These are phyloP conservation scores for Aphyosemion australe DNA, from an alignment of 2,113 vertebrate species.

Conservation along the genomic window DNA sequence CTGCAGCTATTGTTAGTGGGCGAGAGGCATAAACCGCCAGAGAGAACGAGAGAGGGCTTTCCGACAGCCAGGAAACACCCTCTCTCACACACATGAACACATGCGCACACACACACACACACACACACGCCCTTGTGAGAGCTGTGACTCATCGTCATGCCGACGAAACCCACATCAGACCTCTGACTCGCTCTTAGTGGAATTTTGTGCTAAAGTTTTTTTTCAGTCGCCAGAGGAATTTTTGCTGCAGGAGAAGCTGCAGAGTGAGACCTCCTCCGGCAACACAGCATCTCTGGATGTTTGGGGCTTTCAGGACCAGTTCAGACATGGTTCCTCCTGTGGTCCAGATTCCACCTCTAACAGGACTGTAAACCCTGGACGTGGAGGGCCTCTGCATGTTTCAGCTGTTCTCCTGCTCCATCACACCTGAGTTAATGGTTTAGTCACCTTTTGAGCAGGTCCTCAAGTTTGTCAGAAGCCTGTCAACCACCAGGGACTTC, in stretches of 20 bases:
- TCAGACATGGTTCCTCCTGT: too few species aligned
- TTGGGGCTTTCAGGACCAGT: slow-evolving; percentile 3
- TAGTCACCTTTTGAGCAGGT: too few species aligned
- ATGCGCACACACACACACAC: neutral
- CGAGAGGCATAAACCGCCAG: neutral
- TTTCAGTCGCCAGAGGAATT: neutral
- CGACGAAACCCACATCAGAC: slow-evolving; percentile 19
- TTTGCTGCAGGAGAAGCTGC: too few species aligned
- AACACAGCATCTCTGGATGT: neutral
- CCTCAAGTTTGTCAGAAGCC: too few species aligned
- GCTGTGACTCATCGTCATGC: slow-evolving; percentile 44
- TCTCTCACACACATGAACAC: too few species aligned
- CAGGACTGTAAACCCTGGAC: too few species aligned
- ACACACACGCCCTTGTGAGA: neutral
- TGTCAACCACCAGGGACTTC: too few species aligned
- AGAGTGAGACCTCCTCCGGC: neutral
- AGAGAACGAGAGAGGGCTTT: neutral
- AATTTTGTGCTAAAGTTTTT: neutral
- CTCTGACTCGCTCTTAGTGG: neutral
- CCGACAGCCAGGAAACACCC: slow-evolving; percentile 40
- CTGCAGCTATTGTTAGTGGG: slow-evolving; percentile 40
- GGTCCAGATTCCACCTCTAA: too few species aligned
- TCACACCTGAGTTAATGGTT: too few species aligned
- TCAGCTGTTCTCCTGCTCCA: too few species aligned
- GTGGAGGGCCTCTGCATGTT: too few species aligned